A percentile compares a stretch with the other conserved stretches of the same genome.
Conservation (phyloP, 2,888 invertebrate genomes). For the Spilarctia lutea region DNA sequence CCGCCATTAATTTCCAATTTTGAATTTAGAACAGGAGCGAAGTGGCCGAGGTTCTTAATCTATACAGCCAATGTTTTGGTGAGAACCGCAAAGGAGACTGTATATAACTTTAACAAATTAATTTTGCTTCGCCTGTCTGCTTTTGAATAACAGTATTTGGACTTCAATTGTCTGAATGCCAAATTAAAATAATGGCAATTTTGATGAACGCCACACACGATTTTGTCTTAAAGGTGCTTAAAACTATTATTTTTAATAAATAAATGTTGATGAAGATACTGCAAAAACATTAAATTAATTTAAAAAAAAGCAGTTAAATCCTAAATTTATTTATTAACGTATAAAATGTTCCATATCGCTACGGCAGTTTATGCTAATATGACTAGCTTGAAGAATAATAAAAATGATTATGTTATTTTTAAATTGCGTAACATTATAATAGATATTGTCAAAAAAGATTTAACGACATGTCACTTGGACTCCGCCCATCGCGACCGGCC, state of each 20-base stretch:
- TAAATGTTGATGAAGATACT: neutral
- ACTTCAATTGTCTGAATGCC: conserved; percentile 52
- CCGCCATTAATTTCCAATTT: conserved; percentile 84
- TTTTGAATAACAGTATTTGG: conserved; percentile 56
- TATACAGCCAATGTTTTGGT: conserved; percentile 38
- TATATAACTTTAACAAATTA: conserved; percentile 68
- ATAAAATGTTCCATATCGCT: neutral
- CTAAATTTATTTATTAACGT: neutral
- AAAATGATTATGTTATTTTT: conserved; percentile 15
- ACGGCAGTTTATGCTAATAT: neutral
- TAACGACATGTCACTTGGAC: conserved; percentile 67
- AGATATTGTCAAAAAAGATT: conserved; percentile 64
- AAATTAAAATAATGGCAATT: conserved; percentile 46
- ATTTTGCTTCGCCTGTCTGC: conserved; percentile 56
- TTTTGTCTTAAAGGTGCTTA: neutral
- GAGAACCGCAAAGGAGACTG: conserved; percentile 26
- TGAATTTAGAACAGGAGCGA: conserved; percentile 84
- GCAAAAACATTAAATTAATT: too few species aligned
- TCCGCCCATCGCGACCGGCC: conserved; percentile 60
- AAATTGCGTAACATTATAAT: conserved; percentile 41
- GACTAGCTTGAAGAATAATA: neutral
- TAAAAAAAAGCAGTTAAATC: too few species aligned
- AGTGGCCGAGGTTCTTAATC: conserved; percentile 31
- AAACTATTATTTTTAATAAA: conserved; percentile 16
- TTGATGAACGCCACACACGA: conserved; percentile 49